Evolutionary conservation across 2,797 vertebrate species (phyloP), one percentile per base, ranked within the genome.

Genomic region (Sarcophilus harrisii): DNA sequence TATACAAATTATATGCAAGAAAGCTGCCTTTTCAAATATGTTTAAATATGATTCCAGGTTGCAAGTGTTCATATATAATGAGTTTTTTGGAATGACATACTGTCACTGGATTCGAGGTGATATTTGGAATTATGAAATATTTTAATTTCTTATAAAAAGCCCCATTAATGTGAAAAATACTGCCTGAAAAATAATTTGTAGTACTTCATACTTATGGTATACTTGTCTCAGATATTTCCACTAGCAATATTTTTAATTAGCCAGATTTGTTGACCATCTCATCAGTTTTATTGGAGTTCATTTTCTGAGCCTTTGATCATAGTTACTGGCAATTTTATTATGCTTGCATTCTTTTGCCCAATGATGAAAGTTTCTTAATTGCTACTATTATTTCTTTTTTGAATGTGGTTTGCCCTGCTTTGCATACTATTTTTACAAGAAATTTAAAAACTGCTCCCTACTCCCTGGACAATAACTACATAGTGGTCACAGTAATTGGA

Each of bases 231-330:
- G 21, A 3, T 0, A 55, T 57, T 11, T 58, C 30, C 95, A 91
- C 0, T 54, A 95, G n/a, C 73, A 92, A 94, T 97, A 58, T 96
- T 96, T 96, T 95, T 60, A 92, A 90, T 54, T 55, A 73, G 52
- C 30, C 93, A 93, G 18, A 18, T 62, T 96, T 93, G 11, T 57
- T 93, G 30, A 29, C 54, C 5, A 92, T 94, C 28, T 54, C 89
- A n/a, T 93, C 55, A 94, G 0, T 38, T 95, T 92, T 73, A 45
- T 95, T 91, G 21, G 3, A 96, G 27, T 28, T 90, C 0, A 92
- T 90, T 92, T 96, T 73, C 4, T 73, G 49, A 93, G 24, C 28
- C 89, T 97, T 96, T 94, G 66, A 73, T 73, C n/a, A 10, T 38
- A 73, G n/a, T 58, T 58, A 58, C 2, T 21, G n/a, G n/a, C n/a